Base-by-base conservation (phyloP, 2,888 invertebrate species). In the Pammene fasciana region DNA sequence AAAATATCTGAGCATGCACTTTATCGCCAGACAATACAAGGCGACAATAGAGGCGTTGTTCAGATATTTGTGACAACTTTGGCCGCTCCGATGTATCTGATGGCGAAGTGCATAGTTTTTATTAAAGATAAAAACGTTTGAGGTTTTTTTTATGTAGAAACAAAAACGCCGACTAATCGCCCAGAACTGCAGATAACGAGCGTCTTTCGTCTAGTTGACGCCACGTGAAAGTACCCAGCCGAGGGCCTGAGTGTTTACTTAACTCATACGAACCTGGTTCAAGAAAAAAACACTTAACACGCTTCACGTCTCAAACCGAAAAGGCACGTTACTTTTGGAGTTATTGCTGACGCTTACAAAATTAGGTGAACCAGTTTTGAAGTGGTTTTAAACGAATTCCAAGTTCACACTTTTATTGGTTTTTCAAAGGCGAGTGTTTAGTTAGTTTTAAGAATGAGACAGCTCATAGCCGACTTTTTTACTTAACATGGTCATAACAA, bases 181-280 rank as follows among this genome's bases (percentile, higher is more conserved):
- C 13, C 59, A 55, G 60, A 65, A 70, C 54, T n/a, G 46, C 45
- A 64, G 70, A 70, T 70, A 70, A 70, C 38, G 26, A 60, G 34
- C 46, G 36, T 61, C 41, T 54, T 48, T 60, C 65, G 68, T 59
- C 70, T 46, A 38, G 54, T 38, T 54, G 65, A 60, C 70, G 59
- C 65, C 65, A 65, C 52, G 65, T 68, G 64, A 67, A 67, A 61
- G 61, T 65, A 59, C 65, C 46, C 59, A 54, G 52, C 38, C 13
- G 16, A 50, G 26, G 26, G 60, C 11, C 16, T 62, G 41, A 65
- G 70, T 70, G 70, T 70, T 70, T 70, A 43, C 65, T 70, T 65
- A 65, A 70, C 59, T 70, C 65, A 55, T 65, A 65, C 60, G 34
- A 41, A 54, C 50, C 38, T 61, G 50, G 60, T 59, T 57, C n/a